Percentiles rank a stretch among this genome's conserved stretches.
Conservation (phyloP, 2,888 invertebrate species). For the Calameuta pallipes region DNA sequence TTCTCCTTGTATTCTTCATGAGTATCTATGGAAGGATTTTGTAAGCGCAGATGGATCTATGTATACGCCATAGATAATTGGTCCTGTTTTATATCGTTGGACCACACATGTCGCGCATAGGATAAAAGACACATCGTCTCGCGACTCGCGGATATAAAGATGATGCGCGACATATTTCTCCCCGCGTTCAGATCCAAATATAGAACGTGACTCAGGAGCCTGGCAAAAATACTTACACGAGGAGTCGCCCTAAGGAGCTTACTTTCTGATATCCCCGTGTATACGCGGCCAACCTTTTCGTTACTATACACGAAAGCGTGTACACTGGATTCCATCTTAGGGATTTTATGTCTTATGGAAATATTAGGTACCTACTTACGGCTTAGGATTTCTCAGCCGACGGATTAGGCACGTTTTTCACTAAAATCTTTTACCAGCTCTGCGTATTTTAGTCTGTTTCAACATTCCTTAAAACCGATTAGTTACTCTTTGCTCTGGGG, state of each 20-base stretch:
- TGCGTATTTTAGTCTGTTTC: not conserved
- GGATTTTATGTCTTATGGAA: not conserved
- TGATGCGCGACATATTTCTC: constrained; percentile 60
- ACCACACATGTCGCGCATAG: constrained; percentile 44
- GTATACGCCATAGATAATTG: constrained; percentile 10
- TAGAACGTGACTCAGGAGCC: constrained; percentile 45
- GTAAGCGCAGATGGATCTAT: not conserved
- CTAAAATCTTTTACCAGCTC: not conserved
- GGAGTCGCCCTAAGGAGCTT: not conserved
- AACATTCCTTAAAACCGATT: not conserved
- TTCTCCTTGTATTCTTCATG: not conserved
- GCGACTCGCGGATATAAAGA: constrained; percentile 20
- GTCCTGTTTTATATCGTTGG: not conserved
- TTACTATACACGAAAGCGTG: not conserved
- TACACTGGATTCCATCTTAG: not conserved
- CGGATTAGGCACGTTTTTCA: not conserved
- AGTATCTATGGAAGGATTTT: not conserved
- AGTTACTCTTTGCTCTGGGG: not conserved
- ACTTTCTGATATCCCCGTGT: not conserved
- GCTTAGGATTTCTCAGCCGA: not conserved
- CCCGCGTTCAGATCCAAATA: constrained; percentile 42
- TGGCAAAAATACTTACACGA: constrained; percentile 5
- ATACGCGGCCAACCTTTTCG: not conserved
- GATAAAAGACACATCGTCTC: constrained; percentile 43
- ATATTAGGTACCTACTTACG: not conserved